Conservation (phyloP, 1,140 invertebrate genomes). For the Neocloeon triangulifer region DNA sequence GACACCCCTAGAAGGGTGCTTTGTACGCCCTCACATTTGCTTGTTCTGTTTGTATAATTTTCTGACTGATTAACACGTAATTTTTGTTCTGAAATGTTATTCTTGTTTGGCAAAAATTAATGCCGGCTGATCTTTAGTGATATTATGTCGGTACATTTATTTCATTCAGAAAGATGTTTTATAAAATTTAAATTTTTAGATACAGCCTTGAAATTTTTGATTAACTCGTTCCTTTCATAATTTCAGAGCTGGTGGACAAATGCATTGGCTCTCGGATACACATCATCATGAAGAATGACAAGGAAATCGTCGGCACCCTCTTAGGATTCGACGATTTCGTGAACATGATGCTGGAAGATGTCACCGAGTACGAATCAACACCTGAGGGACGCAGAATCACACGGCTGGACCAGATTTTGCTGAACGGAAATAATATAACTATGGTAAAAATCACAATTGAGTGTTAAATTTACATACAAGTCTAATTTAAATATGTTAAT, state of each 20-base stretch:
- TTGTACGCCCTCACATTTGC: too few relatives aligned
- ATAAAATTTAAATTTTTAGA: slow-evolving; percentile 5
- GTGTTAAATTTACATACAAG: not conserved
- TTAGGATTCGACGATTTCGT: slow-evolving; percentile 99
- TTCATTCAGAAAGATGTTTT: too few relatives aligned
- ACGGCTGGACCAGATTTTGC: slow-evolving; percentile 89
- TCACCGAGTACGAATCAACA: slow-evolving; percentile 87
- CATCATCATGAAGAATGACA: slow-evolving; percentile 99
- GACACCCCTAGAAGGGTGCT: too few relatives aligned
- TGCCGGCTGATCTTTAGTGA: too few relatives aligned
- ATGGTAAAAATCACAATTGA: slow-evolving; percentile 48
- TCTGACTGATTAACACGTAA: too few relatives aligned
- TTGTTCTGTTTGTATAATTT: too few relatives aligned
- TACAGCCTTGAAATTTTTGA: slow-evolving; percentile 2
- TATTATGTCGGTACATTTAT: too few relatives aligned
- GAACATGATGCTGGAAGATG: slow-evolving; percentile 86
- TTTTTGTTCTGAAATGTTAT: too few relatives aligned
- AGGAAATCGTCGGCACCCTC: slow-evolving; percentile 95
- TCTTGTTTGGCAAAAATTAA: too few relatives aligned
- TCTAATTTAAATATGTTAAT: slow-evolving; percentile 7
- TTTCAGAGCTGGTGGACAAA: slow-evolving; percentile 93
- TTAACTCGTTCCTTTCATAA: slow-evolving; percentile 7
- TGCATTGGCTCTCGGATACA: slow-evolving; percentile 98
- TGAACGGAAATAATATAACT: slow-evolving; percentile 98
- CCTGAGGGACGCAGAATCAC: slow-evolving; percentile 90